phyloP scores from a whole-genome alignment of 1,140 invertebrate species.

The Holotrichia oblita region DNA sequence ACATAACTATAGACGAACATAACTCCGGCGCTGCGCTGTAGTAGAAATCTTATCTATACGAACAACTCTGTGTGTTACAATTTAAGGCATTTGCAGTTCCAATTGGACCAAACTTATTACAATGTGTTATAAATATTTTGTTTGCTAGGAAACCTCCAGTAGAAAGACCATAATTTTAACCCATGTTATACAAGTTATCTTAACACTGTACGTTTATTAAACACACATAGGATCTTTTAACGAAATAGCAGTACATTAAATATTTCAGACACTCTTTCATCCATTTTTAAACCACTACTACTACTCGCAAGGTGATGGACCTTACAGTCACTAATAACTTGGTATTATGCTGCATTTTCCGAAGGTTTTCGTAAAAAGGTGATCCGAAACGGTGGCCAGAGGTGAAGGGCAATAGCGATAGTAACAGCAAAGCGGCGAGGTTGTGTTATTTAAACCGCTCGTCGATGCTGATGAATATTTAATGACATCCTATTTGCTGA shows the following conservation, averaged over 20 bases:
- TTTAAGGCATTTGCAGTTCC: no score
- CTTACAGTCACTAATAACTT: constrained; percentile 19
- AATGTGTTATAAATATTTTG: no score
- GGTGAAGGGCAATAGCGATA: background rate
- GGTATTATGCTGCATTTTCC: constrained; percentile 17
- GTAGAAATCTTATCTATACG: no score
- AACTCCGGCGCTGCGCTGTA: no score
- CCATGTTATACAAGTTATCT: no score
- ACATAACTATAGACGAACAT: no score
- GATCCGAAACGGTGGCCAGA: background rate
- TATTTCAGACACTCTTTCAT: background rate
- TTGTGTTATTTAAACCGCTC: constrained; percentile 25
- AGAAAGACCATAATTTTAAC: no score
- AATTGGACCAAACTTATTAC: no score
- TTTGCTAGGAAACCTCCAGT: no score
- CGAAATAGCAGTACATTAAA: background rate
- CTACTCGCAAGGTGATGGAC: background rate
- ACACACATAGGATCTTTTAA: background rate
- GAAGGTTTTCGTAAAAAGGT: constrained; percentile 12
- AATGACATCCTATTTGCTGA: constrained; percentile 27
- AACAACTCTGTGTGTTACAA: no score
- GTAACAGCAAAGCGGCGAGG: background rate
- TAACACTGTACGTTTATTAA: constrained; percentile 22
- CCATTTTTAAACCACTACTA: background rate
- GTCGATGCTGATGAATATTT: constrained; percentile 35